Evolutionary conservation across 1,140 invertebrate genomes (phyloP).

Genomic region (Drosophila mauritiana): DNA sequence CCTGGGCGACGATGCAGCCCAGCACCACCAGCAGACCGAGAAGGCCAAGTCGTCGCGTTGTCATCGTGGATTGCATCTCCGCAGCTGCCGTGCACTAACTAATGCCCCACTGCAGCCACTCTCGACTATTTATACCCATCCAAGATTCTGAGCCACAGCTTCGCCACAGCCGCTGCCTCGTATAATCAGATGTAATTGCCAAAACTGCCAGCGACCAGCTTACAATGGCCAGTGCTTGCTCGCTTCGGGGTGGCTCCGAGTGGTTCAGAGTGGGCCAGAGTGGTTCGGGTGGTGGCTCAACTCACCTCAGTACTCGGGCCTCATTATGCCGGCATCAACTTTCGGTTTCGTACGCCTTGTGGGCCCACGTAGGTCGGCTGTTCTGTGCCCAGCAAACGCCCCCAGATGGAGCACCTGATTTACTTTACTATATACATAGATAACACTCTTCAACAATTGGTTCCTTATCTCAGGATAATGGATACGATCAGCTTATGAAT

Average conservation of each 20-base stretch:
- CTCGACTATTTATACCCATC: conserved; percentile 68
- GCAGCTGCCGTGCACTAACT: conserved; percentile 74
- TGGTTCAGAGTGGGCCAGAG: conserved; percentile 2
- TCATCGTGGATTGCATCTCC: conserved; percentile 65
- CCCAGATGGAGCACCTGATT: conserved; percentile 38
- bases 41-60: conserved; percentile 41
- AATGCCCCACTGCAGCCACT: conserved; percentile 64
- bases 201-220: conserved; percentile 56
- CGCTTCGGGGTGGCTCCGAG: neutral
- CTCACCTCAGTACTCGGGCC: conserved; percentile 30
- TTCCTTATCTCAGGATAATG: neutral
- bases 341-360: conserved; percentile 71
- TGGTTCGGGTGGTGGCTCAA: conserved; percentile 5
- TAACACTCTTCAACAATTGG: neutral
- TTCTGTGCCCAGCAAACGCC: conserved; percentile 4
- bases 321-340: conserved; percentile 58
- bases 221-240: conserved; percentile 25
- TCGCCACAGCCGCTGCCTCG: conserved; percentile 28
- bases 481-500: neutral
- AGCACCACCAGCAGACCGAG: conserved; percentile 46
- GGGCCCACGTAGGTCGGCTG: conserved; percentile 10
- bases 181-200: conserved; percentile 79
- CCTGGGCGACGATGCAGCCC: conserved; percentile 32
- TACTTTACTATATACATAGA: neutral
- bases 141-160: conserved; percentile 41